Base-by-base conservation (phyloP, 2,113 vertebrate genomes). In the Vimba vimba region DNA sequence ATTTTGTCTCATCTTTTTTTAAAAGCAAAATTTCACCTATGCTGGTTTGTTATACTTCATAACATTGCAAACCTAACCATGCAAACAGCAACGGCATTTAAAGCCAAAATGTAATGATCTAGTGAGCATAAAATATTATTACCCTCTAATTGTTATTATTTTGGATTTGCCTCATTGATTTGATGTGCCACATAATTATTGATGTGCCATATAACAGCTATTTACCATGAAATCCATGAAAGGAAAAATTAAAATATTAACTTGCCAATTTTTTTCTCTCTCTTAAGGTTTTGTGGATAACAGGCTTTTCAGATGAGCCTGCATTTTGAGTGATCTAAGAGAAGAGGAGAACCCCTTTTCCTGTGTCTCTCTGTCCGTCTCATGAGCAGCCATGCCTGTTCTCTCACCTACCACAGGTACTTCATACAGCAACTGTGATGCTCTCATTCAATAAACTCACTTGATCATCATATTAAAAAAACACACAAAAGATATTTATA, bases 381-480 rank as follows among this genome's bases (percentile, higher is more conserved):
- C 78, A 85, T 75, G 87, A 77, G 90, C 90, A 94, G 92, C 91
- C 94, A 97, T 97, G 97, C 96, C 97, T 4, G 95, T 97, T 84
- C 91, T 97, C 68, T 97, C 97, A 0, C 95, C 96, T 86, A 96
- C 93, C 91, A 96, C 96, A 81, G 97, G 97, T 30, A 50, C 73
- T 10, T 39, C 5, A 47, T 68, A 21, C 17, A 60, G n/a, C 60
- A 23, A 19, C 17, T 10, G 23, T 66, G 39, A 71, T 36, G 36
- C 36, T 21, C 8, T 55, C 11, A 25, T 4, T 10, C 4, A 11
- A 57, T 36, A 17, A 17, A 30, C 27, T 36, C 12, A 7, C 23
- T 25, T 75, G 39, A 47, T 75, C n/a, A 50, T 50, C 12, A 50
- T 75, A 25, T 12, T 75, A 27, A 39, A 66, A 66, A 43, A 43